Evolutionary conservation across 2,113 vertebrate species (phyloP).

Genomic region (Colistium nudipinnis): DNA sequence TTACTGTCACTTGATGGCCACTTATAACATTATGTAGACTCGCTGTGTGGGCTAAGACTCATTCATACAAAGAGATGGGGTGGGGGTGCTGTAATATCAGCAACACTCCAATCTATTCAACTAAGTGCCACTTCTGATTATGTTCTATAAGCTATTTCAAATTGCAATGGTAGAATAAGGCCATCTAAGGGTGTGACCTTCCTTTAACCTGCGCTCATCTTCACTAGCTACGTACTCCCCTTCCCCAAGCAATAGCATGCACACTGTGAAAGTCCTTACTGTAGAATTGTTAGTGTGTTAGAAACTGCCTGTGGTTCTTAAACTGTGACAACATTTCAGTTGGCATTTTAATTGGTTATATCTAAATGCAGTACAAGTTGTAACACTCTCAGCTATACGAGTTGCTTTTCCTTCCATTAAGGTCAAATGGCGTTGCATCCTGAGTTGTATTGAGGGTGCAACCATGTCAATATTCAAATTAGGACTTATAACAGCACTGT

Average conservation of each 20-base stretch:
- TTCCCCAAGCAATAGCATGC: no score
- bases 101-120: slow-evolving; percentile 11
- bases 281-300: background rate
- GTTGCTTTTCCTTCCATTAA: background rate
- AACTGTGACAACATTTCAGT: no score
- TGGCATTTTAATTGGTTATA: no score
- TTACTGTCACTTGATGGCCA: background rate
- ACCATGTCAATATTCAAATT: slow-evolving; percentile 1
- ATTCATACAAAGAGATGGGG: slow-evolving; percentile 27
- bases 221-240: no score
- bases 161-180: slow-evolving; percentile 52
- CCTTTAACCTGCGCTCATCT: slow-evolving; percentile 34
- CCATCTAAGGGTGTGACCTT: slow-evolving; percentile 48
- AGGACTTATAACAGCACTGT: background rate
- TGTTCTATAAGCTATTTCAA: slow-evolving; percentile 47
- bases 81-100: no score
- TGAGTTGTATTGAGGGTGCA: background rate
- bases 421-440: background rate
- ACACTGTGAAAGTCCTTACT: background rate
- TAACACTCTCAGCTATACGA: background rate
- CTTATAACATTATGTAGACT: slow-evolving; percentile 16
- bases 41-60: no score
- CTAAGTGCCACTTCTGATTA: slow-evolving; percentile 22
- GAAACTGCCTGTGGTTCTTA: background rate
- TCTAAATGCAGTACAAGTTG: no score